A percentile compares a stretch with the other conserved stretches of the same genome.
phyloP scores from a whole-genome alignment of 1,140 invertebrate genomes.

The Nixonia krombeini region DNA sequence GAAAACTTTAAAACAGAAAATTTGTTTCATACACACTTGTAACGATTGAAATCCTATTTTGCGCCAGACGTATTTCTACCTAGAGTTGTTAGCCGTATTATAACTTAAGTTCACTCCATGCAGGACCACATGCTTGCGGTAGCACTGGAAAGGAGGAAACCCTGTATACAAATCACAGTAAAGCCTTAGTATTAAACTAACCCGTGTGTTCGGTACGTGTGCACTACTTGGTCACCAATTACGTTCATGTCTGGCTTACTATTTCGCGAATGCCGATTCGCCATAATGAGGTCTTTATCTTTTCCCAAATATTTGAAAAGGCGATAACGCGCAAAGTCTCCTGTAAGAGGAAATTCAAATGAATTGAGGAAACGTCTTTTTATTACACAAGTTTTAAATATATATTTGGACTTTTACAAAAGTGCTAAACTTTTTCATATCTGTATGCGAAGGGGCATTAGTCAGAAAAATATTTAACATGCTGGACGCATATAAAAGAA shows the following conservation, averaged over 20 bases:
- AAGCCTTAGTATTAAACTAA: conserved; percentile 51
- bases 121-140: conserved; percentile 47
- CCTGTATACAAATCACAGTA: conserved; percentile 59
- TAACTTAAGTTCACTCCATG: conserved; percentile 48
- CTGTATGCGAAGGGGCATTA: conserved; percentile 42
- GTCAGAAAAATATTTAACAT: conserved; percentile 49
- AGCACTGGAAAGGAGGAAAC: conserved; percentile 49
- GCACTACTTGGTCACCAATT: conserved; percentile 45
- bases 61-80: conserved; percentile 33
- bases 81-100: conserved; percentile 50
- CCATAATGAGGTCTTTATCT: too few relatives aligned
- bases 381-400: conserved; percentile 3
- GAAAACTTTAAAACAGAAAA: conserved; percentile 16
- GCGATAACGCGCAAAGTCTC: too few relatives aligned
- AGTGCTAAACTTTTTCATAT: conserved; percentile 24
- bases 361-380: too few relatives aligned
- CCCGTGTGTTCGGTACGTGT: conserved; percentile 39
- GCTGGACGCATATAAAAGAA: conserved; percentile 46
- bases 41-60: conserved; percentile 35
- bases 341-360: too few relatives aligned
- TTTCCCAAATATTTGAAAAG: too few relatives aligned
- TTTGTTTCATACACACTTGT: conserved; percentile 14
- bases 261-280: conserved; percentile 26
- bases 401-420: conserved; percentile 23
- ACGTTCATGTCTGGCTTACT: conserved; percentile 27